Conservation (phyloP, 2,113 vertebrate genomes). For the Cinclus cinclus region DNA sequence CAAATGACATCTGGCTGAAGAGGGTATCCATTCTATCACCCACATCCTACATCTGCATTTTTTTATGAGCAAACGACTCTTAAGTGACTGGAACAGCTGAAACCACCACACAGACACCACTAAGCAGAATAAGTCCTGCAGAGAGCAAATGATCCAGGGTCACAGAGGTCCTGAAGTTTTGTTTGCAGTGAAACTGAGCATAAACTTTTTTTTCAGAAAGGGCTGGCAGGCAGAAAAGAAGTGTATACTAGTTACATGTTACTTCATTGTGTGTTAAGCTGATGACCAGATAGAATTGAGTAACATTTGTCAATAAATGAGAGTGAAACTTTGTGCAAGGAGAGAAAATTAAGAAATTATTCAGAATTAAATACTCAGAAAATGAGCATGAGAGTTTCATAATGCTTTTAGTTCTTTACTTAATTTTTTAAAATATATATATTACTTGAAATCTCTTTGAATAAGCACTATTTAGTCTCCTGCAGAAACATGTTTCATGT, state of each 20-base stretch:
- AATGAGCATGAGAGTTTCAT: background rate
- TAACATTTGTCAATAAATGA: constrained; percentile 49
- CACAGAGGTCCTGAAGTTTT: background rate
- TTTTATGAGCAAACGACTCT: background rate
- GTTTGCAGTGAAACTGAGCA: constrained; percentile 43
- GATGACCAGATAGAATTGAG: constrained; percentile 44
- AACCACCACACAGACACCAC: background rate
- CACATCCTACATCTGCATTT: background rate
- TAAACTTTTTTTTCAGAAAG: constrained; percentile 9
- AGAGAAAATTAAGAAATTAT: background rate
- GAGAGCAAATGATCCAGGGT: background rate
- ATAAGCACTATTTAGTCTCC: background rate
- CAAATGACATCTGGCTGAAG: background rate
- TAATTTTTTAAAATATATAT: background rate
- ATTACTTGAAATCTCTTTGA: background rate
- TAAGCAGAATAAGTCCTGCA: background rate
- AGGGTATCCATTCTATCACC: background rate
- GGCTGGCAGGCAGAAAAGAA: background rate
- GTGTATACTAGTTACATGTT: background rate
- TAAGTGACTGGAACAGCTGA: background rate
- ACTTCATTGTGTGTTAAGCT: constrained; percentile 8
- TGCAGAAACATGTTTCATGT: background rate
- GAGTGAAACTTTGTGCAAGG: background rate
- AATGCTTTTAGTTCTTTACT: background rate
- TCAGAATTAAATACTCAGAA: background rate